These are phyloP conservation scores for Portevinia maculata DNA, from an alignment of 2,888 invertebrate genomes.

Conservation along the genomic window DNA sequence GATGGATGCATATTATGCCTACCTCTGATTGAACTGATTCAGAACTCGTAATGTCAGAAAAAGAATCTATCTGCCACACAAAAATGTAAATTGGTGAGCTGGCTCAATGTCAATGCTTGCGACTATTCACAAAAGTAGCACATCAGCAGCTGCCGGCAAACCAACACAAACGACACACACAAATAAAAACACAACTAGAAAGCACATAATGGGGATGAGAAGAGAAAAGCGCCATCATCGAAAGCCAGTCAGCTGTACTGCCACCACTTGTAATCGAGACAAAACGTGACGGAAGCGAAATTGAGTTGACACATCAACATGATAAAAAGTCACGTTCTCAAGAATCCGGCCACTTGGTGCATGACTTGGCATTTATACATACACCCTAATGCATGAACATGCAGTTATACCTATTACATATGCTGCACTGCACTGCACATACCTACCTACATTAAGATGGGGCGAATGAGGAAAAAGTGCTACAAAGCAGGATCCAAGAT, in stretches of 20 bases:
- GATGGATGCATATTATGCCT: too few relatives aligned
- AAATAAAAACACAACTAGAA: background rate
- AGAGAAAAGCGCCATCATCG: constrained; percentile 48
- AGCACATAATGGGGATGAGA: constrained; percentile 1
- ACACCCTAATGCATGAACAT: background rate
- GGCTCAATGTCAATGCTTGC: constrained; percentile 44
- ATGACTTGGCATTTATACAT: constrained; percentile 65
- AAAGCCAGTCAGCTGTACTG: constrained; percentile 69
- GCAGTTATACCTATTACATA: constrained; percentile 30
- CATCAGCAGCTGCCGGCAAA: constrained; percentile 20
- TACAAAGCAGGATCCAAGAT: constrained; percentile 44
- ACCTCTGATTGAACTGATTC: too few relatives aligned
- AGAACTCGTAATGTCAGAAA: too few relatives aligned
- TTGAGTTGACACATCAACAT: constrained; percentile 74
- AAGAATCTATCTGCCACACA: too few relatives aligned
- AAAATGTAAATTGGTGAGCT: too few relatives aligned
- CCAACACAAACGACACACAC: constrained; percentile 3
- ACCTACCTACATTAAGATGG: background rate
- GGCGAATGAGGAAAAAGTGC: constrained; percentile 8
- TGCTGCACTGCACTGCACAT: constrained; percentile 20
- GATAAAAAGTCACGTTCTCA: constrained; percentile 73
- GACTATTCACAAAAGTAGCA: constrained; percentile 5
- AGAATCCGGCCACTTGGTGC: constrained; percentile 70
- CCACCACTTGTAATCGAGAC: constrained; percentile 73
- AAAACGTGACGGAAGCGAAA: constrained; percentile 74